phyloP scores from a whole-genome alignment of 2,113 vertebrate genomes.

The Gasterosteus nipponicus region DNA sequence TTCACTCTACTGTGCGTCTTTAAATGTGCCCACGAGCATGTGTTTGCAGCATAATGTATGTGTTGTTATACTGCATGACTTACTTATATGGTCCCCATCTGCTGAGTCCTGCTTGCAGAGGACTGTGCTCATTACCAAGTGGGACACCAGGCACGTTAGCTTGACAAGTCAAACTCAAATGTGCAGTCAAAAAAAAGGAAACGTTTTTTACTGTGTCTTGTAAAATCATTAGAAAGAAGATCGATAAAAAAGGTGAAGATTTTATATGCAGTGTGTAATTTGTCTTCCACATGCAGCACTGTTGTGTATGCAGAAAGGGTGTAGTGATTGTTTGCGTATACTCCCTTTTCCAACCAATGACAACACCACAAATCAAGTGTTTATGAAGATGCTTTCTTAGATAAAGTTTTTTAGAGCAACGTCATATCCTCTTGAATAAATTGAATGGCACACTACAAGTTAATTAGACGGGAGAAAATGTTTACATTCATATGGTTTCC shows the following conservation, averaged over 20 bases:
- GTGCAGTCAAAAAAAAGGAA: neutral
- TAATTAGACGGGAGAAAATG: neutral
- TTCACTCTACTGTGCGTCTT: neutral
- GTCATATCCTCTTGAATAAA: neutral
- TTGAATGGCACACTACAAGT: neutral
- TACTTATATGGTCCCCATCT: neutral
- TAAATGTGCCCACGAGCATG: constrained; percentile 2
- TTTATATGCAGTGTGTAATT: constrained; percentile 37
- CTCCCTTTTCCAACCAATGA: neutral
- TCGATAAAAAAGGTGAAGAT: constrained; percentile 37
- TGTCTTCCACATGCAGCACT: constrained; percentile 11
- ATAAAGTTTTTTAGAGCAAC: neutral
- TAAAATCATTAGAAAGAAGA: neutral
- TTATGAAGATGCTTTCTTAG: neutral
- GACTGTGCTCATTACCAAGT: neutral
- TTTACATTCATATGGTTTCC: constrained; percentile 37
- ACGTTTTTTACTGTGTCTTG: neutral
- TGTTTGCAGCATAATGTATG: constrained; percentile 1
- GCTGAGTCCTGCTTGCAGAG: neutral
- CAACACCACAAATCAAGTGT: neutral
- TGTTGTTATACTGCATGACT: neutral
- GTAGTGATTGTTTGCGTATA: neutral
- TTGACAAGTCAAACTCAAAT: neutral
- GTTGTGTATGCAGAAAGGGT: neutral
- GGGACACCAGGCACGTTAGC: neutral